These are phyloP conservation scores for Drosophila meridionalis DNA, from an alignment of 2,888 invertebrate species.

Conservation along the genomic window DNA sequence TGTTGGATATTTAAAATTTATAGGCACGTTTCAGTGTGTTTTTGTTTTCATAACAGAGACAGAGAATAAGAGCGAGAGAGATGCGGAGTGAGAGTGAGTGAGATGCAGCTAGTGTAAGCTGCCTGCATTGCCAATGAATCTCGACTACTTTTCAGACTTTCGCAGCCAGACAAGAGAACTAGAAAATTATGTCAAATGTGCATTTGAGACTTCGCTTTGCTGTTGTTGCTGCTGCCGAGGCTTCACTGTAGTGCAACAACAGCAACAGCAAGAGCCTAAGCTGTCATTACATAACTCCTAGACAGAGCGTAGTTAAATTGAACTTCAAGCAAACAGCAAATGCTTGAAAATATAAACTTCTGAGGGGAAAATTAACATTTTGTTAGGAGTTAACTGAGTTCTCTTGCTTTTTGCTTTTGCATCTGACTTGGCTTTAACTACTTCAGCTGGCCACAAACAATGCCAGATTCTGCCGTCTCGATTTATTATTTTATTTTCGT, in stretches of 20 bases:
- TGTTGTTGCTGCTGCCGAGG: slow-evolving; percentile 13
- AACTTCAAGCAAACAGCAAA: slow-evolving; percentile 8
- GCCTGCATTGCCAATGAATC: slow-evolving; percentile 39
- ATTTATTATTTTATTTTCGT: slow-evolving; percentile 40
- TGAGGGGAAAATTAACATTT: neutral
- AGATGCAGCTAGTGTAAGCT: neutral
- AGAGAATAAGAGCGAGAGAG: slow-evolving; percentile 5
- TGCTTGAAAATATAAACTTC: neutral
- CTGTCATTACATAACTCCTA: slow-evolving; percentile 11
- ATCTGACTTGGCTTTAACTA: neutral
- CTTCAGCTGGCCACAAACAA: slow-evolving; percentile 37
- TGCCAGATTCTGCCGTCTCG: slow-evolving; percentile 28
- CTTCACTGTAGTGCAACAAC: slow-evolving; percentile 10
- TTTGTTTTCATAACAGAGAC: slow-evolving; percentile 57
- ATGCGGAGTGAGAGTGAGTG: neutral
- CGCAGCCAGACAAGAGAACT: slow-evolving; percentile 42
- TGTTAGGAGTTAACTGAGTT: too few species aligned
- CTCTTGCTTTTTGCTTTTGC: neutral
- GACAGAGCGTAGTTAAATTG: slow-evolving; percentile 2
- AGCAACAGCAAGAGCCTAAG: slow-evolving; percentile 11
- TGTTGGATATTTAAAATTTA: slow-evolving; percentile 71
- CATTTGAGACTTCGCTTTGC: slow-evolving; percentile 43
- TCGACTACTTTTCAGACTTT: slow-evolving; percentile 37
- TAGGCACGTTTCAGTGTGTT: slow-evolving; percentile 67
- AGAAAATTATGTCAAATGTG: slow-evolving; percentile 69